Evolutionary conservation across 2,113 vertebrate species (phyloP).

Genomic region (Tetraodon nigroviridis): DNA sequence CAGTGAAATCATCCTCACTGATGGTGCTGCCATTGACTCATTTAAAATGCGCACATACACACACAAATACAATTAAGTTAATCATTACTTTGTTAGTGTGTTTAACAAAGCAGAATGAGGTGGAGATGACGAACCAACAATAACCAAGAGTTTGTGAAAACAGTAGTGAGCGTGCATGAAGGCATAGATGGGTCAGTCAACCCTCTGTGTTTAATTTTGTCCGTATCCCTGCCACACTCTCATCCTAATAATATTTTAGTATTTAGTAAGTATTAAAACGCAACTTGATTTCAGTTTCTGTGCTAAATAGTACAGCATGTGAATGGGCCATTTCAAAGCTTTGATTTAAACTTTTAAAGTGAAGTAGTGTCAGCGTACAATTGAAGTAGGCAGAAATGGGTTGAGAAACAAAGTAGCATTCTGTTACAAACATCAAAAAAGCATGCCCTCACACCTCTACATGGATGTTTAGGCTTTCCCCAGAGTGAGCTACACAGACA

Average conservation of each 20-base stretch:
- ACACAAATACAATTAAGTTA: conserved; percentile 29
- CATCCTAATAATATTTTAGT: no score
- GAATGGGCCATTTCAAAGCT: no score
- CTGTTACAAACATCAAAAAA: conserved; percentile 16
- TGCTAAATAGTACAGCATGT: background rate
- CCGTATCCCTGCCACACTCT: background rate
- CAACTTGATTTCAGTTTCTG: background rate
- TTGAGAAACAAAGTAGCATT: background rate
- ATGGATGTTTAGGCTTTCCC: conserved; percentile 61
- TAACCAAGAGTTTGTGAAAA: background rate
- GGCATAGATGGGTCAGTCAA: conserved; percentile 70
- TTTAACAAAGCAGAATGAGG: conserved; percentile 26
- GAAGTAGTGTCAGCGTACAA: no score
- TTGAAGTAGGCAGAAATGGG: no score
- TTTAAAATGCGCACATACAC: conserved; percentile 20
- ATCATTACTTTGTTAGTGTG: conserved; percentile 32
- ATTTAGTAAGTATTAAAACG: no score
- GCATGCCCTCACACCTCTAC: conserved; percentile 44
- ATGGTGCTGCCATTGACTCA: conserved; percentile 17
- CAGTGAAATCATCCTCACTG: conserved; percentile 3
- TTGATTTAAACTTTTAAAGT: no score
- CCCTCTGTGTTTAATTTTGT: conserved; percentile 39
- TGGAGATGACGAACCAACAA: conserved; percentile 7
- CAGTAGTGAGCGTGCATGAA: conserved; percentile 16
- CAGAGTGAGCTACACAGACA: conserved; percentile 78